Evolutionary conservation across 2,797 vertebrate species (phyloP).

Genomic region (Enoplosus armatus): DNA sequence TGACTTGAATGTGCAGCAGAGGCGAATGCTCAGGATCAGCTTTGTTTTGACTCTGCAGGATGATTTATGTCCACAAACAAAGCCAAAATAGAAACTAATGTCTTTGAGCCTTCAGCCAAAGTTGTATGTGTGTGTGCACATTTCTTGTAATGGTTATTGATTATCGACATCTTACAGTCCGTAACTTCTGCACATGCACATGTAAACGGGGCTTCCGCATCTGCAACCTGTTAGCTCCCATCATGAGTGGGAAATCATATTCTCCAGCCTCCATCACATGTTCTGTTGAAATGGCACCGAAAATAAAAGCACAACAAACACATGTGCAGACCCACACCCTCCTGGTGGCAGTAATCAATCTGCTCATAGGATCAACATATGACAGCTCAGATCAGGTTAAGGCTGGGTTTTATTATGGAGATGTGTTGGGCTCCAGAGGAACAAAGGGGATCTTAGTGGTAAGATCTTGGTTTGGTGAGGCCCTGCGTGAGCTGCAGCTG

Average conservation of each 20-base stretch:
- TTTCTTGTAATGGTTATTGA: not conserved
- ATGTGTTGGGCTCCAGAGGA: not conserved
- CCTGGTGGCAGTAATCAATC: conserved; percentile 16
- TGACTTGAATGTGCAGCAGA: conserved; percentile 55
- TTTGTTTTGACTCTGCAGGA: conserved; percentile 46
- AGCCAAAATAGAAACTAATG: conserved; percentile 39
- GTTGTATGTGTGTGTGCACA: not conserved
- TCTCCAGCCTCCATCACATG: not conserved
- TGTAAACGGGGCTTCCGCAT: conserved; percentile 39
- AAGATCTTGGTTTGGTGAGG: conserved; percentile 30
- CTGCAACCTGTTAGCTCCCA: conserved; percentile 53
- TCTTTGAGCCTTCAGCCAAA: conserved; percentile 15
- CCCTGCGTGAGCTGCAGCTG: conserved; percentile 41
- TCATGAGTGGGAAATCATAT: not conserved
- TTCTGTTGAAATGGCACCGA: conserved; percentile 21
- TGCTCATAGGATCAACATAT: conserved; percentile 1
- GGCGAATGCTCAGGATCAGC: conserved; percentile 26
- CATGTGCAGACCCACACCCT: conserved; percentile 41
- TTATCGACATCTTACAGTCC: conserved; percentile 19
- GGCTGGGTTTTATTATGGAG: conserved; percentile 4
- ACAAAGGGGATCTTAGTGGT: conserved; percentile 26
- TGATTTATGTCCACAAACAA: conserved; percentile 47
- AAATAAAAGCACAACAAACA: conserved; percentile 22
- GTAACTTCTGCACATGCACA: conserved; percentile 9
- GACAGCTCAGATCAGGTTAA: conserved; percentile 18